Evolutionary conservation across 2,113 vertebrate species (phyloP).

Genomic region (Embiotoca jacksoni): DNA sequence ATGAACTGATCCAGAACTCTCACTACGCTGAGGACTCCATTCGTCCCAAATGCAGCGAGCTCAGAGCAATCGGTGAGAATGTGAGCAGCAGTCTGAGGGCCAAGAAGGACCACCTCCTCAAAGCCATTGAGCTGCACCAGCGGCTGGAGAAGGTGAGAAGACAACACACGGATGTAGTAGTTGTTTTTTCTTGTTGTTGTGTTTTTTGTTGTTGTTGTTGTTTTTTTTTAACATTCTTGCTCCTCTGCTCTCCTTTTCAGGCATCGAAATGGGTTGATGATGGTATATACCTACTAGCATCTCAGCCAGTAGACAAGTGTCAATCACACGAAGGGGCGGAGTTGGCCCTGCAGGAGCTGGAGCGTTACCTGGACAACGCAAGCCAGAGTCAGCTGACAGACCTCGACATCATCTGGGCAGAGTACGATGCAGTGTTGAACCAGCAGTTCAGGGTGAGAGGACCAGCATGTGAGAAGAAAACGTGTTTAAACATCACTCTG

Average conservation of each 20-base stretch:
- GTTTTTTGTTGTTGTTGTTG: neutral
- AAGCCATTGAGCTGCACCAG: slow-evolving; percentile 91
- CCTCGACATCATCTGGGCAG: slow-evolving; percentile 84
- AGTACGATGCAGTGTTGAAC: slow-evolving; percentile 90
- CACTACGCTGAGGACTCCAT: slow-evolving; percentile 97
- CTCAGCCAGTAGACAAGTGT: slow-evolving; percentile 96
- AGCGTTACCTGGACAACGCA: slow-evolving; percentile 91
- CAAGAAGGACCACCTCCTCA: slow-evolving; percentile 86
- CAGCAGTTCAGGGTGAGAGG: slow-evolving; percentile 88
- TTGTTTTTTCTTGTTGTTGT: no score
- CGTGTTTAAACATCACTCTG: slow-evolving; percentile 1
- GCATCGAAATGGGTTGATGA: slow-evolving; percentile 94
- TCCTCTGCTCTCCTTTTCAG: slow-evolving; percentile 71
- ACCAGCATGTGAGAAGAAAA: neutral
- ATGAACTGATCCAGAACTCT: slow-evolving; percentile 88
- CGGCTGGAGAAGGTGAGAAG: slow-evolving; percentile 89
- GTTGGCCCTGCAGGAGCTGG: slow-evolving; percentile 93
- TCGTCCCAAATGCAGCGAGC: slow-evolving; percentile 93
- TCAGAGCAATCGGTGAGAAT: slow-evolving; percentile 84
- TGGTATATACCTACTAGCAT: slow-evolving; percentile 96
- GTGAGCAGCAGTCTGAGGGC: slow-evolving; percentile 74
- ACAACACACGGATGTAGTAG: neutral
- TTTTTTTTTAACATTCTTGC: neutral
- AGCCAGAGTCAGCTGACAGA: slow-evolving; percentile 88
- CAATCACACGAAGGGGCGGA: slow-evolving; percentile 97